Conservation (phyloP, 2,113 vertebrate species). For the Pseudolaguvia tuberculata region DNA sequence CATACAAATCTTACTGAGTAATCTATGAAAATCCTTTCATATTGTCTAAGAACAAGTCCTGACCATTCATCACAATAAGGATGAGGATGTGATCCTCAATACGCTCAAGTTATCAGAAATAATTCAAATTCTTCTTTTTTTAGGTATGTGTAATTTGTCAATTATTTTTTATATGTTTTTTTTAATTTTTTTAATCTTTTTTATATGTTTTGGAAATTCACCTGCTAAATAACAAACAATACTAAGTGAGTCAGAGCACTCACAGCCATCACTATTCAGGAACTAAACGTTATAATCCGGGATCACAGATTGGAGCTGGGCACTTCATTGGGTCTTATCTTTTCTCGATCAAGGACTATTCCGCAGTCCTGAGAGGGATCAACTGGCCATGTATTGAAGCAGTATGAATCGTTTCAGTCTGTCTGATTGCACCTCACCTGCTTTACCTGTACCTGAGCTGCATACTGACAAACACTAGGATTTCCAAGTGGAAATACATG, state of each 20-base stretch:
- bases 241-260: neutral
- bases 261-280: neutral
- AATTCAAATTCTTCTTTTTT: no score
- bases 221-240: neutral
- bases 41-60: no score
- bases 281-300: neutral
- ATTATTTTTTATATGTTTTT: neutral
- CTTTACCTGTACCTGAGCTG: constrained; percentile 1
- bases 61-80: no score
- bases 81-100: no score
- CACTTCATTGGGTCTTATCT: constrained; percentile 2
- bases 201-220: neutral
- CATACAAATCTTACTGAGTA: no score
- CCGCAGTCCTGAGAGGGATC: constrained; percentile 10
- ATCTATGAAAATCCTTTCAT: no score
- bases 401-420: constrained; percentile 7
- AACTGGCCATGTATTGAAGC: constrained; percentile 1
- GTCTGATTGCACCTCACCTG: constrained; percentile 9
- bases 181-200: neutral
- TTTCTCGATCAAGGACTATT: constrained; percentile 1
- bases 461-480: constrained; percentile 4
- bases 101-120: no score
- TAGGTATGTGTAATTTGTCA: no score
- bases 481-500: neutral
- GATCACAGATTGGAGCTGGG: neutral